These are phyloP conservation scores for Hydrocynus forskahlii DNA, from an alignment of 2,797 vertebrate genomes.

Conservation along the genomic window DNA sequence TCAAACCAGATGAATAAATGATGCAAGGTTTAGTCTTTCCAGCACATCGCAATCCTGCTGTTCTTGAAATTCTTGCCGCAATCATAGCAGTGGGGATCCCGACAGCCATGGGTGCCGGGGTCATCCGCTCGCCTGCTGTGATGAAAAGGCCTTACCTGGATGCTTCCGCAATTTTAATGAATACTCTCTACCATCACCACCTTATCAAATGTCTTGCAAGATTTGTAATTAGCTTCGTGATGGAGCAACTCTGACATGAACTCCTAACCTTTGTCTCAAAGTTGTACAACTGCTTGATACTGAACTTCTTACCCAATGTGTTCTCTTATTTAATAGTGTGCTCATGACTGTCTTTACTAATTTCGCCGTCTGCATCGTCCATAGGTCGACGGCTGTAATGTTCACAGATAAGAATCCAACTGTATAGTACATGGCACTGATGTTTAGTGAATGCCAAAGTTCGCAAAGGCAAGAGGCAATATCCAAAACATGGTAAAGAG, in stretches of 20 bases:
- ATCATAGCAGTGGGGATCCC: not conserved
- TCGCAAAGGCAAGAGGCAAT: no score
- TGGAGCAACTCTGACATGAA: not conserved
- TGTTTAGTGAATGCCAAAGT: no score
- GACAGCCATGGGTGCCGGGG: not conserved
- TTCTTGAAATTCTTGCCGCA: not conserved
- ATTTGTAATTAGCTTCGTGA: conserved; percentile 5
- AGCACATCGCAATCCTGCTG: not conserved
- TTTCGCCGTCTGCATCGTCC: no score
- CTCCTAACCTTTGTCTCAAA: not conserved
- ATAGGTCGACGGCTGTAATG: no score
- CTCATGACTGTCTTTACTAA: not conserved
- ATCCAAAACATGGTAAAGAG: no score
- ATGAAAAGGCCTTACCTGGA: conserved; percentile 16
- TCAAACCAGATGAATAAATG: not conserved
- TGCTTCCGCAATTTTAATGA: conserved; percentile 3
- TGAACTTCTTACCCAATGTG: not conserved
- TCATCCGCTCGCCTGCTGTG: not conserved
- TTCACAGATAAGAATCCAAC: no score
- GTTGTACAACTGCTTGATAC: not conserved
- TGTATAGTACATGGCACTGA: no score
- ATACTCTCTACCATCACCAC: not conserved
- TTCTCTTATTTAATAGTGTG: not conserved
- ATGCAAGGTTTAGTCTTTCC: not conserved
- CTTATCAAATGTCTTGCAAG: not conserved